Evolutionary conservation across 2,113 vertebrate genomes (phyloP).

Genomic region (Atrichornis clamosus): DNA sequence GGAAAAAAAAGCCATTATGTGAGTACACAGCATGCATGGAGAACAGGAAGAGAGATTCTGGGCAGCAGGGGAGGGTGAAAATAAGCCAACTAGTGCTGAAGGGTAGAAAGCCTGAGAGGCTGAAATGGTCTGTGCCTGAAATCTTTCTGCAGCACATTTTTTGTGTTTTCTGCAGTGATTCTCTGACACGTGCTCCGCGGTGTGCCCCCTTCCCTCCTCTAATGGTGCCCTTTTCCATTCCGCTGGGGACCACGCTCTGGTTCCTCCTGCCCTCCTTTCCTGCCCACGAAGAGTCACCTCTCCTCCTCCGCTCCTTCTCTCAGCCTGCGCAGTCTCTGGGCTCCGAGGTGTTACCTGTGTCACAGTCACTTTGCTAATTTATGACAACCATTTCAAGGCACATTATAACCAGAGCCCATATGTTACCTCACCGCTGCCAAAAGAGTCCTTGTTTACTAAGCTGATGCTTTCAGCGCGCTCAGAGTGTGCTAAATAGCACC

Average conservation of each 20-base stretch:
- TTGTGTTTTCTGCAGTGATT: not conserved
- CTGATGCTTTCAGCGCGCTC: not conserved
- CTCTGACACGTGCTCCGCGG: not conserved
- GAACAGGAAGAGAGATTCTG: not conserved
- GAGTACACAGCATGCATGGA: not conserved
- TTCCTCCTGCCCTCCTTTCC: not conserved
- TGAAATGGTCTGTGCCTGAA: not conserved
- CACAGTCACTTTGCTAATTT: not conserved
- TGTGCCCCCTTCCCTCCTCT: not conserved
- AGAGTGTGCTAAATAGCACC: not conserved
- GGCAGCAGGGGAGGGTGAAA: not conserved
- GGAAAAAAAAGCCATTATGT: not conserved
- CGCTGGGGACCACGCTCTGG: accelerated
- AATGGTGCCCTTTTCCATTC: not conserved
- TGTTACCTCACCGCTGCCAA: constrained; percentile 10
- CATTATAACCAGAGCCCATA: not conserved
- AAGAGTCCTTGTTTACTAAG: not conserved
- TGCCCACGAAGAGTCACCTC: not conserved
- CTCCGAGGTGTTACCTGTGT: not conserved
- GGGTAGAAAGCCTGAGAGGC: not conserved
- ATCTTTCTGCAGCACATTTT: not conserved
- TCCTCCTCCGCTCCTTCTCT: not conserved
- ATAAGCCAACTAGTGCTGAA: not conserved
- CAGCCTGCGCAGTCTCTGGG: not conserved
- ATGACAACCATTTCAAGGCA: not conserved